phyloP scores from a whole-genome alignment of 1,140 invertebrate genomes.

The Conus ventricosus region DNA sequence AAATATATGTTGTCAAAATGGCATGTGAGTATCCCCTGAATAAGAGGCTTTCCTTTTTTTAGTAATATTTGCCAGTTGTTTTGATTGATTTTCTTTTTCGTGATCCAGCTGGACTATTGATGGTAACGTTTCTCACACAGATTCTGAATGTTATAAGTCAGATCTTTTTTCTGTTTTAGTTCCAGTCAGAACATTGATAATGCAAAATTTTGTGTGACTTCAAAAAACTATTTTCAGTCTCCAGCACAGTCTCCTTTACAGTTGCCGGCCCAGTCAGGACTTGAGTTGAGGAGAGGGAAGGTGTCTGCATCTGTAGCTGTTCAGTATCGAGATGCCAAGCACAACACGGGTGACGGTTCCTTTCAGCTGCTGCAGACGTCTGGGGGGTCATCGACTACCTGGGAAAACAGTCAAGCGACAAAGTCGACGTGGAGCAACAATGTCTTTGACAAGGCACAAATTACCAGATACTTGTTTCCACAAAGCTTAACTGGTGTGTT shows the following conservation, averaged over 20 bases:
- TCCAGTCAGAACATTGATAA: no score
- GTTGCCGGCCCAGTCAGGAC: not conserved
- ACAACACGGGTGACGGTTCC: not conserved
- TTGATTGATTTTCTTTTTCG: no score
- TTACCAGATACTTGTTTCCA: not conserved
- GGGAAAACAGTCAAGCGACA: not conserved
- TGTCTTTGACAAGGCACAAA: not conserved
- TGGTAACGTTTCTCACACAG: no score
- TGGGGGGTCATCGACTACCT: not conserved
- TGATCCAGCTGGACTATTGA: no score
- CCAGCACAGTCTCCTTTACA: slow-evolving; percentile 20
- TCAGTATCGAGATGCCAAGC: no score
- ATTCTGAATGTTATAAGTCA: no score
- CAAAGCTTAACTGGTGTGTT: not conserved
- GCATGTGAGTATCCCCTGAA: no score
- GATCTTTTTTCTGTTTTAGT: no score
- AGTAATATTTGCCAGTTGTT: no score
- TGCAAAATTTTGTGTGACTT: no score
- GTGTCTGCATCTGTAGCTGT: not conserved
- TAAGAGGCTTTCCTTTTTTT: no score
- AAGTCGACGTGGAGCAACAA: slow-evolving; percentile 7
- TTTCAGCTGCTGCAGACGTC: not conserved
- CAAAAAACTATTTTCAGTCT: not conserved
- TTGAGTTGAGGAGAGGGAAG: not conserved
- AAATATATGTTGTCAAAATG: no score